These are phyloP conservation scores for Atrina japonica DNA, from an alignment of 2,888 invertebrate species.

Conservation along the genomic window DNA sequence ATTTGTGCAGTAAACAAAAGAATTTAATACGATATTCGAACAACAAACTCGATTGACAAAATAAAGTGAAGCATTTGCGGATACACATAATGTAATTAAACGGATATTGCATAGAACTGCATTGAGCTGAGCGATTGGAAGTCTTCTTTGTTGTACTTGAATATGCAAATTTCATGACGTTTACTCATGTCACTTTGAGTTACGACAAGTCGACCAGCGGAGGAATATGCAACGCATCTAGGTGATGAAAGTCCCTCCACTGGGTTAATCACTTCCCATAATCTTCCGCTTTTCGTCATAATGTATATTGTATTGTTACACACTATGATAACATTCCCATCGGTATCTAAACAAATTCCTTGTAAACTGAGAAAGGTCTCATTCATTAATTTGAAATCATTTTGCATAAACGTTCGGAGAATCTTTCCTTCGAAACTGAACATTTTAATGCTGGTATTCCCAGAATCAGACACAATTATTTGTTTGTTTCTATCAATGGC, in stretches of 20 bases:
- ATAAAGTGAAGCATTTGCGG: no score
- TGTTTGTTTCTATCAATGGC: conserved; percentile 72
- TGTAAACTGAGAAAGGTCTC: conserved; percentile 69
- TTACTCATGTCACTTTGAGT: conserved; percentile 69
- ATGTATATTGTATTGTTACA: conserved; percentile 75
- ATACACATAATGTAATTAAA: conserved; percentile 50
- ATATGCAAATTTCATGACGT: conserved; percentile 70
- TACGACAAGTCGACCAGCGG: conserved; percentile 66
- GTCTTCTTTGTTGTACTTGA: conserved; percentile 73
- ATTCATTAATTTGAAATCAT: conserved; percentile 71
- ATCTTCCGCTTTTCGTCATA: conserved; percentile 73
- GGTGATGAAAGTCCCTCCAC: conserved; percentile 74
- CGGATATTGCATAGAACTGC: conserved; percentile 74
- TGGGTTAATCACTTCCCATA: conserved; percentile 75
- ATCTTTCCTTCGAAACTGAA: conserved; percentile 74
- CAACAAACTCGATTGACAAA: no score
- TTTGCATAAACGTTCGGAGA: conserved; percentile 65
- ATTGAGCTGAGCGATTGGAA: conserved; percentile 73
- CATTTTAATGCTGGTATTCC: conserved; percentile 76
- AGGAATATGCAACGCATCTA: conserved; percentile 70
- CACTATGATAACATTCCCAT: conserved; percentile 74
- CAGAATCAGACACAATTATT: conserved; percentile 76
- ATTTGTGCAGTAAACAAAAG: no score
- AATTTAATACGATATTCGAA: no score
- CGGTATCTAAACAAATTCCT: conserved; percentile 72